Base-by-base conservation (phyloP, 2,113 vertebrate genomes). In the Thunnus maccoyii region DNA sequence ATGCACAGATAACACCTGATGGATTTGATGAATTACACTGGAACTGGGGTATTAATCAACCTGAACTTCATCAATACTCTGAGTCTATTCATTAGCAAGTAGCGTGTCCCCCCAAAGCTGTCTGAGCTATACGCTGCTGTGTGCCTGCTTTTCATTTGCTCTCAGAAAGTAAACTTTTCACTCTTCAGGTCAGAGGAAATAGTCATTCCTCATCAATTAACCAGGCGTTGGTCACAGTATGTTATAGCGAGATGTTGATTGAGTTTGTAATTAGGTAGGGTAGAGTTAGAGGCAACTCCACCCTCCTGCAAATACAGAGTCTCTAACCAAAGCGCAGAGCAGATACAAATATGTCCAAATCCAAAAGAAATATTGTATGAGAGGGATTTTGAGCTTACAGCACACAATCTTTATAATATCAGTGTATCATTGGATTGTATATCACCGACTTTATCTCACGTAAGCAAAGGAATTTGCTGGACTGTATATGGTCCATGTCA, bases 101-200 rank as follows among this genome's bases (percentile, higher is more conserved):
- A 58, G 30, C 41, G 3, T 74, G 70, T 83, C 72, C 50, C 55
- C 72, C 54, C 16, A 17, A 76, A 82, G 44, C 3, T 9, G 22
- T 65, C 56, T 47, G 51, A 64, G 32, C 50, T 50, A 1, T 41
- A 9, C 27, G 15, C 64, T 3, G 30, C 52, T 11, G 27, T n/a
- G 57, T 20, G 81, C 57, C 82, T 88, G 89, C 60, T 88, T 90
- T 84, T 80, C 67, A 85, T 88, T 87, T 83, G 13, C 69, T 22
- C 52, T 47, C 18, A 22, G 9, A 62, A 84, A 70, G 64, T 76
- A 58, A 80, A 76, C 61, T 80, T 72, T 83, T 81, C 76, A 78
- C 63, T 87, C 54, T 32, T 57, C 84, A 4, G 72, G 55, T 82
- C 32, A 5, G 56, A 69, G 87, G 84, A 84, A 88, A 83, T 54